Conservation (phyloP, 2,888 invertebrate species). For the Andrena haemorrhoa region DNA sequence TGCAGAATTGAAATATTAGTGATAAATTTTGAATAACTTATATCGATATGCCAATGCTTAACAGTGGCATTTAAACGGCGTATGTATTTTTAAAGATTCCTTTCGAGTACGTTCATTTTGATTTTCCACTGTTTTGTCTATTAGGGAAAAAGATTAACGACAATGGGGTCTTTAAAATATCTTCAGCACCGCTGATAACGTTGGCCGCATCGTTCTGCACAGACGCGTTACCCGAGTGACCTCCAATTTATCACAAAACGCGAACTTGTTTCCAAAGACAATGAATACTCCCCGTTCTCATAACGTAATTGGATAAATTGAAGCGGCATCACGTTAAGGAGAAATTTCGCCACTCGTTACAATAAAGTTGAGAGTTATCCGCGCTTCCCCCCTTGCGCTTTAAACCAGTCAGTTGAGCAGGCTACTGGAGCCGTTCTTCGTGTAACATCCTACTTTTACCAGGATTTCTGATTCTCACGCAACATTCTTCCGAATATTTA, state of each 20-base stretch:
- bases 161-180: neutral
- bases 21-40: neutral
- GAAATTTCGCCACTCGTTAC: constrained; percentile 12
- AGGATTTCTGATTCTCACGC: neutral
- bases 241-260: constrained; percentile 43
- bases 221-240: neutral
- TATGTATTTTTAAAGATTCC: neutral
- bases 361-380: neutral
- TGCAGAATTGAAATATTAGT: neutral
- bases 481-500: neutral
- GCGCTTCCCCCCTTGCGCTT: neutral
- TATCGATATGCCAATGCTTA: neutral
- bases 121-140: neutral
- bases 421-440: neutral
- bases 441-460: neutral
- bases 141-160: neutral
- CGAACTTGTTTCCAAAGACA: constrained; percentile 36
- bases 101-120: neutral
- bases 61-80: neutral
- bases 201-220: neutral
- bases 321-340: constrained; percentile 5
- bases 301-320: constrained; percentile 31
- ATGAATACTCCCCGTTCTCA: neutral
- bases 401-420: neutral
- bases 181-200: neutral